Conservation (phyloP, 1,140 invertebrate species). For the Daktulosphaira vitifoliae region DNA sequence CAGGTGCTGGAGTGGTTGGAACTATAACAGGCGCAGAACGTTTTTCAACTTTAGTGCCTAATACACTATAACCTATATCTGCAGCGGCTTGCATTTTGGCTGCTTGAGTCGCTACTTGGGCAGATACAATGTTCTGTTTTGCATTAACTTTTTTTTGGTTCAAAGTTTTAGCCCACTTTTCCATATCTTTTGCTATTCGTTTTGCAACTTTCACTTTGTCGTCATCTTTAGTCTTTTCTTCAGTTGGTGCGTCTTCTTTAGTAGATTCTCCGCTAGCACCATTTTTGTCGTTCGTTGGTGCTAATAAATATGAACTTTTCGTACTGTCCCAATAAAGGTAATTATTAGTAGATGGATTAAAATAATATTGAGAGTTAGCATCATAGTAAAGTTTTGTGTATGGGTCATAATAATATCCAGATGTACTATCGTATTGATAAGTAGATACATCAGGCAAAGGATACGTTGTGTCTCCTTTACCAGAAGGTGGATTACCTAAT, state of each 20-base stretch:
- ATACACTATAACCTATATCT: constrained; percentile 78
- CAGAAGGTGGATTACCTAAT: constrained; percentile 41
- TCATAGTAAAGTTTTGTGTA: constrained; percentile 91
- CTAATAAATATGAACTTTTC: constrained; percentile 69
- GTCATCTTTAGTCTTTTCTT: constrained; percentile 44
- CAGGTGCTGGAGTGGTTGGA: constrained; percentile 14
- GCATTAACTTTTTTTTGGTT: constrained; percentile 93
- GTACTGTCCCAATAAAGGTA: constrained; percentile 93
- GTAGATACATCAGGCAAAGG: constrained; percentile 74
- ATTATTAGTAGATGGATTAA: constrained; percentile 78
- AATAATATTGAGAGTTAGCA: constrained; percentile 86
- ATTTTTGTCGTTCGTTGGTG: constrained; percentile 47
- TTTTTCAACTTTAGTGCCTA: constrained; percentile 36
- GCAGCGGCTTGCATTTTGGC: constrained; percentile 57
- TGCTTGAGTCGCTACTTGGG: constrained; percentile 43
- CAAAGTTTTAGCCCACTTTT: constrained; percentile 91
- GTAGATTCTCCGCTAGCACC: constrained; percentile 35
- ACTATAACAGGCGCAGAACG: background rate
- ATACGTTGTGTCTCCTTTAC: constrained; percentile 46
- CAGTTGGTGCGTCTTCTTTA: constrained; percentile 39
- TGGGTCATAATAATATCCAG: constrained; percentile 94
- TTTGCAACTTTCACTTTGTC: constrained; percentile 91
- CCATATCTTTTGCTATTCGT: constrained; percentile 95
- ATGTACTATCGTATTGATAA: constrained; percentile 90
- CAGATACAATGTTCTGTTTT: constrained; percentile 53